These are phyloP conservation scores for Parthenolecanium corni DNA, from an alignment of 2,888 invertebrate genomes.

Conservation along the genomic window DNA sequence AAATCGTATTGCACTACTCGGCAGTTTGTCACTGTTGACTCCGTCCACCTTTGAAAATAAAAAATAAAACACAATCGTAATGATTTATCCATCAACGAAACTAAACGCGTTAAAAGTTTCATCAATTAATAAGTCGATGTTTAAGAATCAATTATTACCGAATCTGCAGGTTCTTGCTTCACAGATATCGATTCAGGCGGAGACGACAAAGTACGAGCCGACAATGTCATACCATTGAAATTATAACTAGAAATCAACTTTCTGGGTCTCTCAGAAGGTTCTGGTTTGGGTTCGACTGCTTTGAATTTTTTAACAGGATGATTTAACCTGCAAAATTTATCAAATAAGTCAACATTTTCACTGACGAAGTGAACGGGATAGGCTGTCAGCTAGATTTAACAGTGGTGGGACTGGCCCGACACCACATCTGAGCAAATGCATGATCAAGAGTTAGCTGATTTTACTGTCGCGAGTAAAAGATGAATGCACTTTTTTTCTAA, in stretches of 20 bases:
- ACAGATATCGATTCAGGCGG: constrained; percentile 19
- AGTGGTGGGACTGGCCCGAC: too few species aligned
- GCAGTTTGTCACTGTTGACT: not conserved
- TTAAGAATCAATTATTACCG: not conserved
- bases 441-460: not conserved
- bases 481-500: not conserved
- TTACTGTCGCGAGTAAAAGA: constrained; percentile 22
- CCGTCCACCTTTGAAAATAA: not conserved
- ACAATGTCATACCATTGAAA: not conserved
- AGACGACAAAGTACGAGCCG: not conserved
- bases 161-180: constrained; percentile 16
- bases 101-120: too few species aligned
- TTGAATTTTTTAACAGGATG: constrained; percentile 84
- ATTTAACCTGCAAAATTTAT: constrained; percentile 58
- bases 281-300: constrained; percentile 40
- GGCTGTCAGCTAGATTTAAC: not conserved
- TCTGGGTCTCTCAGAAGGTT: constrained; percentile 24
- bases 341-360: constrained; percentile 23
- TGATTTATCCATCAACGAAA: too few species aligned
- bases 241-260: not conserved
- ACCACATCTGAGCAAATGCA: not conserved
- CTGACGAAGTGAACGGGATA: not conserved
- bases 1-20: constrained; percentile 14
- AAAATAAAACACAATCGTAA: too few species aligned
- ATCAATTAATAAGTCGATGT: too few species aligned